Evolutionary conservation across 2,113 vertebrate species (phyloP).

Genomic region (western clawed frog (Xenopus tropicalis)): DNA sequence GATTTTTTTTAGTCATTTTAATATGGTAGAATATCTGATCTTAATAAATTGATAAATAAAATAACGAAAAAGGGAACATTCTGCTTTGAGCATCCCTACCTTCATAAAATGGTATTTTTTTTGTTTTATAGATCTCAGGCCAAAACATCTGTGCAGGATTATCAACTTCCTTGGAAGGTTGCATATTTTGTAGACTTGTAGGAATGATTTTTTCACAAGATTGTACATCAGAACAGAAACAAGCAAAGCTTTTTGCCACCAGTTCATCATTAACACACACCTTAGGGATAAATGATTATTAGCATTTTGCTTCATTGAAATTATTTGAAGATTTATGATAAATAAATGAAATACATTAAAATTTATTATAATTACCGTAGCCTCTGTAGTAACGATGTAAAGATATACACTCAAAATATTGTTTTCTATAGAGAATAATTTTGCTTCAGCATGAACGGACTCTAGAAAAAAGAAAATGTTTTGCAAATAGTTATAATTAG

Average conservation of each 20-base stretch:
- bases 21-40: too few relatives aligned
- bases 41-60: too few relatives aligned
- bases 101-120: neutral
- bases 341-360: neutral
- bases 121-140: constrained; percentile 52
- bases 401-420: constrained; percentile 73
- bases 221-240: constrained; percentile 49
- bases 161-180: constrained; percentile 24
- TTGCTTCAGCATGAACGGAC: constrained; percentile 68
- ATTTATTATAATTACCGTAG: constrained; percentile 70
- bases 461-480: constrained; percentile 54
- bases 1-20: too few relatives aligned
- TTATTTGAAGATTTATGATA: neutral
- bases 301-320: neutral
- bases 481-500: neutral
- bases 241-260: constrained; percentile 81
- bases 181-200: neutral
- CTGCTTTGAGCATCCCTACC: too few relatives aligned
- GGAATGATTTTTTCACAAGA: neutral
- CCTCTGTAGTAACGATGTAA: constrained; percentile 70
- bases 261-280: constrained; percentile 89
- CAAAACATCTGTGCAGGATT: constrained; percentile 51
- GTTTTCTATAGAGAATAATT: constrained; percentile 65
- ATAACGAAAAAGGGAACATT: too few relatives aligned
- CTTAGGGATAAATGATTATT: constrained; percentile 57